These are phyloP conservation scores for Hypselothyrea guttata DNA, from an alignment of 2,888 invertebrate genomes.

Conservation along the genomic window DNA sequence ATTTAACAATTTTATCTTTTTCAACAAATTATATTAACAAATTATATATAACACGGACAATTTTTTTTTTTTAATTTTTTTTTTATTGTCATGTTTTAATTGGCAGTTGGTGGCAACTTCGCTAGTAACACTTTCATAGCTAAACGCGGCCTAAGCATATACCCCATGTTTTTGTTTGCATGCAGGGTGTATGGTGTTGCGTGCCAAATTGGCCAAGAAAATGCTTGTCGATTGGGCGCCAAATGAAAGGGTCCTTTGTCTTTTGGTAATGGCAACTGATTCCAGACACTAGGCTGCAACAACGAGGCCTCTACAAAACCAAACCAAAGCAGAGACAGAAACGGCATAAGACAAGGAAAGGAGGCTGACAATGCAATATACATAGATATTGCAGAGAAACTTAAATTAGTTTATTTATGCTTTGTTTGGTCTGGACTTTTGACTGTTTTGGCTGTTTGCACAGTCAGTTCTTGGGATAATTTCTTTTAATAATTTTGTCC, in stretches of 20 bases:
- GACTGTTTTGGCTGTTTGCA: slow-evolving; percentile 11
- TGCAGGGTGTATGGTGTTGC: slow-evolving; percentile 19
- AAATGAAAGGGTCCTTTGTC: slow-evolving; percentile 20
- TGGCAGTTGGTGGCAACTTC: no score
- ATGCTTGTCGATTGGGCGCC: slow-evolving; percentile 25
- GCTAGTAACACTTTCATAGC: no score
- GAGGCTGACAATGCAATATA: slow-evolving; percentile 28
- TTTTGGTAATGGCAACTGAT: slow-evolving; percentile 21
- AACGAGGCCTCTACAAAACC: slow-evolving; percentile 7
- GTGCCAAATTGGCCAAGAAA: slow-evolving; percentile 57
- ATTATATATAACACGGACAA: no score
- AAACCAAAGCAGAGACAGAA: no score
- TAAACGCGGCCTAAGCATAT: no score
- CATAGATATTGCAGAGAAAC: slow-evolving; percentile 41
- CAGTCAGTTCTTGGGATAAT: slow-evolving; percentile 48
- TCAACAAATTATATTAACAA: no score
- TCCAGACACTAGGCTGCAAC: slow-evolving; percentile 34
- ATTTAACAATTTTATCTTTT: no score
- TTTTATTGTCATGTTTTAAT: no score
- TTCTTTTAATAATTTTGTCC: slow-evolving; percentile 58
- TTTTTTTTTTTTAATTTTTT: no score
- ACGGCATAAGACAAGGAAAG: no score
- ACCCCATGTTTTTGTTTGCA: neutral
- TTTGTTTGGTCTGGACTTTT: slow-evolving; percentile 61
- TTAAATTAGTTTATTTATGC: slow-evolving; percentile 76